A percentile compares a stretch with the other conserved stretches of the same genome.
Conservation (phyloP, 2,888 invertebrate species). For the Lapara coniferarum region DNA sequence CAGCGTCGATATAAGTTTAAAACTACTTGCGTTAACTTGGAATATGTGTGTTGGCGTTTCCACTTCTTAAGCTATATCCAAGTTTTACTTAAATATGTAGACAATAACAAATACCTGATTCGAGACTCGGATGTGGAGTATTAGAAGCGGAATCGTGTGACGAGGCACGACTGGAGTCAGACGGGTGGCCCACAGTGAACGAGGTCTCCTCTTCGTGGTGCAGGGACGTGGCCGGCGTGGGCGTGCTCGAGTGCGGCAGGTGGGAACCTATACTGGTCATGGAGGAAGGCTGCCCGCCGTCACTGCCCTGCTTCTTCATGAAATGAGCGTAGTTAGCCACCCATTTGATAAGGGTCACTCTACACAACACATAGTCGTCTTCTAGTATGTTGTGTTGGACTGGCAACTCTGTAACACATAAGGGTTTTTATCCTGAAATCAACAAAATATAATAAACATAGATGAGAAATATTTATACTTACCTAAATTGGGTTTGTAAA, state of each 20-base stretch:
- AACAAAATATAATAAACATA: too few species aligned
- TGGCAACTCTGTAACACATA: slow-evolving; percentile 85
- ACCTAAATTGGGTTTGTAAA: slow-evolving; percentile 92
- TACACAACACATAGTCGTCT: slow-evolving; percentile 87
- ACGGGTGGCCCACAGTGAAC: slow-evolving; percentile 73
- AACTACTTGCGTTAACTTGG: too few species aligned
- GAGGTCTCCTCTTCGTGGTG: slow-evolving; percentile 80
- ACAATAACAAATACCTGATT: slow-evolving; percentile 77
- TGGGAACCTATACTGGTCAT: slow-evolving; percentile 77
- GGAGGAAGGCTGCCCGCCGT: slow-evolving; percentile 75
- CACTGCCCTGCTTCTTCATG: slow-evolving; percentile 84
- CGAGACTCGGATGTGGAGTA: slow-evolving; percentile 84
- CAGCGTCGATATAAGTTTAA: too few species aligned
- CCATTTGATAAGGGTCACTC: slow-evolving; percentile 95
- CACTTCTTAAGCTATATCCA: too few species aligned
- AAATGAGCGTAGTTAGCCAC: slow-evolving; percentile 92
- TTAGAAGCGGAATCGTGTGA: slow-evolving; percentile 79
- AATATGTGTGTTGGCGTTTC: too few species aligned
- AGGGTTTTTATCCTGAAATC: neutral
- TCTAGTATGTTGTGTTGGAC: slow-evolving; percentile 88
- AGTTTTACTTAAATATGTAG: neutral
- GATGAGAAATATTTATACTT: slow-evolving; percentile 47
- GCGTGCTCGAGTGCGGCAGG: slow-evolving; percentile 66
- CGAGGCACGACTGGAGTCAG: slow-evolving; percentile 79
- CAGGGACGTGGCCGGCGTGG: slow-evolving; percentile 68